A percentile compares a stretch with the other conserved stretches of the same genome.
phyloP scores from a whole-genome alignment of 2,113 vertebrate genomes.

The Aspiorhynchus laticeps region DNA sequence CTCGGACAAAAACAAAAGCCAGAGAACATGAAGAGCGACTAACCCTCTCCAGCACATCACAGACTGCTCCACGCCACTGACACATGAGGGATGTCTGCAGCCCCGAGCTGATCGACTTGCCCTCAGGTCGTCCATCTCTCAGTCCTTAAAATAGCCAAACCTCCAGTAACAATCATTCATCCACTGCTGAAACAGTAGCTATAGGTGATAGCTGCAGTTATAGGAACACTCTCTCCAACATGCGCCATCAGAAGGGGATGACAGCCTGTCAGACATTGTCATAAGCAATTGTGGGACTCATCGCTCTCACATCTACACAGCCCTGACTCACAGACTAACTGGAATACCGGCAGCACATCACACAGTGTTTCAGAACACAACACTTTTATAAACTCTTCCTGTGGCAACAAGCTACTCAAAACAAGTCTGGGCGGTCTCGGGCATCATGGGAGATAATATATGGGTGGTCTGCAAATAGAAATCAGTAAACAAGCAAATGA shows the following conservation, averaged over 20 bases:
- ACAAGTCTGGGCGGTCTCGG: slow-evolving; percentile 29
- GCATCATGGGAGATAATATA: slow-evolving; percentile 27
- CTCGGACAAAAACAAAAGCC: slow-evolving; percentile 50
- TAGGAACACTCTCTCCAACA: slow-evolving; percentile 17
- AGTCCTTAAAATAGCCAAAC: slow-evolving; percentile 35
- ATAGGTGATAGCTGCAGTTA: slow-evolving; percentile 16
- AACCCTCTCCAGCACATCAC: background rate
- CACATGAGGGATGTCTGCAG: background rate
- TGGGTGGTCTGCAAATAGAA: background rate
- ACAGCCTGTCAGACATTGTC: slow-evolving; percentile 43
- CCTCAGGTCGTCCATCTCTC: background rate
- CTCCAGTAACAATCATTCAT: slow-evolving; percentile 24
- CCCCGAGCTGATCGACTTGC: background rate
- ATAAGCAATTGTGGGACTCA: slow-evolving; percentile 35
- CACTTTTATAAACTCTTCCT: slow-evolving; percentile 10
- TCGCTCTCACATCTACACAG: slow-evolving; percentile 15
- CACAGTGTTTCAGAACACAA: background rate
- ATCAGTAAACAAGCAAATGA: slow-evolving; percentile 6
- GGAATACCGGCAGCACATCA: background rate
- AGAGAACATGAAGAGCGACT: background rate
- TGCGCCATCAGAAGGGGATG: slow-evolving; percentile 10
- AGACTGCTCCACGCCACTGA: background rate
- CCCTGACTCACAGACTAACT: slow-evolving; percentile 17
- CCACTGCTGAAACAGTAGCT: slow-evolving; percentile 3
- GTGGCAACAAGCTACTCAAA: background rate